Evolutionary conservation across 1,140 invertebrate genomes (phyloP), one percentile per base, ranked within the genome.

Genomic region (Cyrtorhinus lividipennis): DNA sequence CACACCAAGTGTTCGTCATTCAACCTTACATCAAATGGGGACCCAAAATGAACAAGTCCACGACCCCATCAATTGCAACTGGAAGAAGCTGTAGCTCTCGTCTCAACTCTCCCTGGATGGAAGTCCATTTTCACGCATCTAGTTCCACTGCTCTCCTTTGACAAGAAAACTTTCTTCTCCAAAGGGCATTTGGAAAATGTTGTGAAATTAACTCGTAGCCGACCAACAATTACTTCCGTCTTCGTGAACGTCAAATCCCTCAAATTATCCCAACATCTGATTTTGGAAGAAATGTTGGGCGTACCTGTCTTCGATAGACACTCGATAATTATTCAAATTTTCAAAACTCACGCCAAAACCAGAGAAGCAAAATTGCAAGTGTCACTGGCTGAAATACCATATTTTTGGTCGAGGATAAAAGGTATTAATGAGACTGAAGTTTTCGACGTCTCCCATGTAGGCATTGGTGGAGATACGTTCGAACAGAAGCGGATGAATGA

Each of bases 311-410:
- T 84, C 70, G 89, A 92, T 75, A 78, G 90, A 61, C 92, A 90
- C 70, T 83, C 81, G 46, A 79, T 94, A 45, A 86, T 95, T 1
- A 80, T 95, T 64, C 82, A 90, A 69, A 94, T 95, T 65, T 87
- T 95, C 68, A 82, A 85, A 65, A 68, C 81, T 45, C 87, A 92
- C 73, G 91, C 92, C 1, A 79, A 77, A 61, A 91, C 82, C 23
- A 80, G 81, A 61, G 89, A 92, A 75, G 86, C 92, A 0, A 87
- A 85, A 69, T 69, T 95, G 12, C 90, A 95, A 75, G 83, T 95
- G n/a, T 83, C 88, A 2, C 73, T 95, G 66, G 92, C 92, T 2
- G 90, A 95, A 76, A 77, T 95, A 56, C 88, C 90, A 0, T 90
- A 88, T 67, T 77, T 91, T 48, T 82, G 81, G 75, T 78, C 57